These are phyloP conservation scores for Elephantulus edwardii DNA, from an alignment of 2,113 vertebrate genomes.

Conservation along the genomic window DNA sequence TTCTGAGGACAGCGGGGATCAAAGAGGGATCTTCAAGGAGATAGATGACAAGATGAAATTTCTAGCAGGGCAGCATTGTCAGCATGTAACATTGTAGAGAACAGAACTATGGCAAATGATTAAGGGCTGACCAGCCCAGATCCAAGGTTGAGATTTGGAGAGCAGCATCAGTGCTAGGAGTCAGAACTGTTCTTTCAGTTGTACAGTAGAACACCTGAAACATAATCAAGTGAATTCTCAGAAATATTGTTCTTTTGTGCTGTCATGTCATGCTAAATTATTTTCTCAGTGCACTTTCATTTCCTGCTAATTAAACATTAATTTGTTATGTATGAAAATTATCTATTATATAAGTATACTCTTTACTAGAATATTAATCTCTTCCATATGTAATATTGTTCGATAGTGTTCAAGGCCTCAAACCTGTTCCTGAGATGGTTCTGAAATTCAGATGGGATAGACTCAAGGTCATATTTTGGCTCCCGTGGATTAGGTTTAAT, in stretches of 20 bases:
- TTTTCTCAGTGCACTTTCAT: conserved; percentile 28
- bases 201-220: background rate
- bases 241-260: background rate
- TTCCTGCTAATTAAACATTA: background rate
- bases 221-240: background rate
- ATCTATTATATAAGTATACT: background rate
- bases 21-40: background rate
- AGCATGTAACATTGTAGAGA: background rate
- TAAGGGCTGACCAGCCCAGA: background rate
- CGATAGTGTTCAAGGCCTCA: too few species aligned
- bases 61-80: background rate
- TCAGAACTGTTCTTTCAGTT: background rate
- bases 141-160: background rate
- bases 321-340: background rate
- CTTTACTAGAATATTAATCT: conserved; percentile 5
- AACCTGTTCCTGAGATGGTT: too few species aligned
- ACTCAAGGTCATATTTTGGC: too few species aligned
- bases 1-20: background rate
- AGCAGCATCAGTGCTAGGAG: background rate
- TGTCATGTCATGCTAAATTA: background rate
- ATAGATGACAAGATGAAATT: background rate
- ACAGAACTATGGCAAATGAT: background rate
- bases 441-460: too few species aligned
- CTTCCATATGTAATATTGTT: too few species aligned
- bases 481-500: too few species aligned